Conservation (phyloP, 1,140 invertebrate genomes). For the Pectinophora gossypiella region DNA sequence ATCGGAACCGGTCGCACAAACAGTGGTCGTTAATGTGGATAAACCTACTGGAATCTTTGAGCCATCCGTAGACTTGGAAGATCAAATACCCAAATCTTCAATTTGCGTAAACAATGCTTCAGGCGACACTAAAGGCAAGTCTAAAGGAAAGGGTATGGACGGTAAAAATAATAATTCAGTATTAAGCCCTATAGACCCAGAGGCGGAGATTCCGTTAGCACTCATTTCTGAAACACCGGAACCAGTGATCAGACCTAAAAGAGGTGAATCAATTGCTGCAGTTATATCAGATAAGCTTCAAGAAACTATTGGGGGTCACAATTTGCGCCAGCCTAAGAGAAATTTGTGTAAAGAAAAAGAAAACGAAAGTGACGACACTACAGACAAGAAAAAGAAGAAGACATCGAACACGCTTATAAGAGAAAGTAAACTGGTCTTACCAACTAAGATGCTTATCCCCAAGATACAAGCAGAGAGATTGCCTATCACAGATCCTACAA, state of each 20-base stretch:
- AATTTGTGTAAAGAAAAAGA: slow-evolving; percentile 59
- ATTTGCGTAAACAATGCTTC: slow-evolving; percentile 55
- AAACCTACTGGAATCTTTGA: slow-evolving; percentile 80
- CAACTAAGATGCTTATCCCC: slow-evolving; percentile 52
- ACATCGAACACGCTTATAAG: slow-evolving; percentile 49
- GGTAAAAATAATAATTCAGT: slow-evolving; percentile 31
- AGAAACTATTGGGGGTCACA: slow-evolving; percentile 65
- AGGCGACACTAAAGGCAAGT: slow-evolving; percentile 47
- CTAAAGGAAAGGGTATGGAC: slow-evolving; percentile 36
- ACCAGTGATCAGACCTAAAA: slow-evolving; percentile 56
- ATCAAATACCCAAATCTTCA: slow-evolving; percentile 77
- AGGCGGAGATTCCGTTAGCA: slow-evolving; percentile 56
- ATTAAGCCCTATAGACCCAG: slow-evolving; percentile 45
- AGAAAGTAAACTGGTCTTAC: slow-evolving; percentile 66
- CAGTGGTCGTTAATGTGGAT: slow-evolving; percentile 62
- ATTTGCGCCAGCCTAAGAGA: slow-evolving; percentile 68
- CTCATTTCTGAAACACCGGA: slow-evolving; percentile 63
- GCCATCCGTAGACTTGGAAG: slow-evolving; percentile 78
- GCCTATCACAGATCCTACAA: slow-evolving; percentile 30
- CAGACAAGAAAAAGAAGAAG: slow-evolving; percentile 68
- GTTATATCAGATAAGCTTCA: slow-evolving; percentile 72
- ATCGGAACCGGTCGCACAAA: slow-evolving; percentile 37
- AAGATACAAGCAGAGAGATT: slow-evolving; percentile 59
- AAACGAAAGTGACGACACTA: slow-evolving; percentile 53
- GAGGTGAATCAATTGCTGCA: slow-evolving; percentile 68